phyloP scores from a whole-genome alignment of 1,140 invertebrate species.

The Brachystomella parvula region DNA sequence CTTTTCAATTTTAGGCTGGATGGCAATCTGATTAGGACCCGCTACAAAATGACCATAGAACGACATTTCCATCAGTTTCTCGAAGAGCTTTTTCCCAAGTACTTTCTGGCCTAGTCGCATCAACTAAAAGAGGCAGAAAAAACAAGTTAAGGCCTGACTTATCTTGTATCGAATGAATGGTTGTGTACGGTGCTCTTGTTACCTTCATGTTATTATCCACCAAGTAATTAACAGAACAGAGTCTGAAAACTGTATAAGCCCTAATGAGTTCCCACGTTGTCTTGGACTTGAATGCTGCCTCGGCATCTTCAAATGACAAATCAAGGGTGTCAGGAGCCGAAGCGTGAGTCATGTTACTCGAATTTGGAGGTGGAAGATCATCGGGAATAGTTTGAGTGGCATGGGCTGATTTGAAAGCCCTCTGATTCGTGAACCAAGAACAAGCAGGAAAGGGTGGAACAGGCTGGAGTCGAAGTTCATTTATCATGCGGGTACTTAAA shows the following conservation, averaged over 20 bases:
- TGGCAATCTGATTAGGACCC: slow-evolving; percentile 80
- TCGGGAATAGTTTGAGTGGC: background rate
- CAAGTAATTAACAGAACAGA: slow-evolving; percentile 81
- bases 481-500: background rate
- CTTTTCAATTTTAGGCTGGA: slow-evolving; percentile 71
- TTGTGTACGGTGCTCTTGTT: slow-evolving; percentile 38
- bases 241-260: slow-evolving; percentile 84
- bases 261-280: slow-evolving; percentile 85
- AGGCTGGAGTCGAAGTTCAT: background rate
- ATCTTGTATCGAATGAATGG: background rate
- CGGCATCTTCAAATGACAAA: slow-evolving; percentile 59
- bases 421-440: background rate
- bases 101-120: slow-evolving; percentile 72
- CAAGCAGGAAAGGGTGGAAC: background rate
- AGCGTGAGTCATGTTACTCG: background rate
- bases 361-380: background rate
- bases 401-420: background rate
- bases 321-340: slow-evolving; percentile 65
- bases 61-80: slow-evolving; percentile 79
- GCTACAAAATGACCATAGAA: slow-evolving; percentile 99
- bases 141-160: background rate
- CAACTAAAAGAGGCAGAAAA: slow-evolving; percentile 57
- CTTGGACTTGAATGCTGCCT: slow-evolving; percentile 63
- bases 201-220: slow-evolving; percentile 94
- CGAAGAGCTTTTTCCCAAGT: slow-evolving; percentile 80